Conservation (phyloP, 2,888 invertebrate genomes). For the Seira musarum region DNA sequence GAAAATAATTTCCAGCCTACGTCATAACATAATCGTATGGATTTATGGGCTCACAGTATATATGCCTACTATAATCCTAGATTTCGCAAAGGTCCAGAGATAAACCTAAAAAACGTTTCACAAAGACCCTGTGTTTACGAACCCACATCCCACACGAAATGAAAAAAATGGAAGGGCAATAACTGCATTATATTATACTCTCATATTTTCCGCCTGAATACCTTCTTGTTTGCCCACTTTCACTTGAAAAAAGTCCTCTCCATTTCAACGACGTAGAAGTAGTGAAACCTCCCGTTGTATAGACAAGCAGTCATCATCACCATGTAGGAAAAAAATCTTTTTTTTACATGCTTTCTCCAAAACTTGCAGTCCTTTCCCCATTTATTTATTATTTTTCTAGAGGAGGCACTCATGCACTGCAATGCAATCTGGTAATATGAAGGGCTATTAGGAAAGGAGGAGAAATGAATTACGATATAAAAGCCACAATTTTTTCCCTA, state of each 20-base stretch:
- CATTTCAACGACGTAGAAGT: not conserved
- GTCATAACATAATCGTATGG: not conserved
- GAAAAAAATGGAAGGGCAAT: conserved; percentile 24
- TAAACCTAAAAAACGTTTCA: not conserved
- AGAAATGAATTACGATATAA: conserved; percentile 45
- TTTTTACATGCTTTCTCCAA: not conserved
- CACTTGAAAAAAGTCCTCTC: conserved; percentile 15
- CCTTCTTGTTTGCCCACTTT: conserved; percentile 40
- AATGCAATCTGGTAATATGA: conserved; percentile 11
- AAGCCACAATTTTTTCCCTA: conserved; percentile 32
- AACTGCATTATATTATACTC: conserved; percentile 36
- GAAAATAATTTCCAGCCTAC: not conserved
- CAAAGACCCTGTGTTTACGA: not conserved
- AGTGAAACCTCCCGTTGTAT: not conserved
- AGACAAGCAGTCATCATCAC: not conserved
- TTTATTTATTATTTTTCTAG: not conserved
- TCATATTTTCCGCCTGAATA: conserved; percentile 39
- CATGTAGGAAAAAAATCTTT: not conserved
- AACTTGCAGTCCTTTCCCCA: not conserved
- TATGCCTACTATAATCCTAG: not conserved
- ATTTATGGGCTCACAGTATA: not conserved
- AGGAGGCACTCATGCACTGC: not conserved
- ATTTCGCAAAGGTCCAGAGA: not conserved
- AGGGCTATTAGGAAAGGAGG: conserved; percentile 13
- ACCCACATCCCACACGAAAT: no score